Percentiles rank a stretch among this genome's conserved stretches.
These are phyloP conservation scores for Drosophila histrio DNA, from an alignment of 2,888 invertebrate genomes.

Conservation along the genomic window DNA sequence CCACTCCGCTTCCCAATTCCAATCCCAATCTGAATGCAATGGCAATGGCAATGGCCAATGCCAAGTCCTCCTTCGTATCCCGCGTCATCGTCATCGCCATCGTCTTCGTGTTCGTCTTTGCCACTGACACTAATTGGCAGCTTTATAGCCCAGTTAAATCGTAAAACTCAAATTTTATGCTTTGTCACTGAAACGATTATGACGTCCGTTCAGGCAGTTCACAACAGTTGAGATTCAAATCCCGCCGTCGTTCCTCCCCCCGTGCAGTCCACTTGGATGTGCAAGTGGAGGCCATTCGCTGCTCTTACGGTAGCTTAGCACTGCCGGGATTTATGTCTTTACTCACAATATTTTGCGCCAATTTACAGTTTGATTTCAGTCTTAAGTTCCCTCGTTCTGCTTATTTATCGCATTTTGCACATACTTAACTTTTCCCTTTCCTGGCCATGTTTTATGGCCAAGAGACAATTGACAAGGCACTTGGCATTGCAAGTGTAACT, in stretches of 20 bases:
- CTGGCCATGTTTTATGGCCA: constrained; percentile 22
- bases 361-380: constrained; percentile 75
- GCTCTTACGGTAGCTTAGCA: constrained; percentile 53
- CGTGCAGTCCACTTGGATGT: constrained; percentile 19
- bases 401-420: constrained; percentile 61
- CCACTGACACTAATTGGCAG: constrained; percentile 81
- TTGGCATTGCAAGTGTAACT: neutral
- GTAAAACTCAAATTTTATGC: constrained; percentile 81
- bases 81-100: neutral
- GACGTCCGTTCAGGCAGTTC: constrained; percentile 69
- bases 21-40: constrained; percentile 20
- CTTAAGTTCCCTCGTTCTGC: constrained; percentile 30
- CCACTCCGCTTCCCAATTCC: neutral
- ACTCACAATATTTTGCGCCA: constrained; percentile 59
- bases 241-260: constrained; percentile 5
- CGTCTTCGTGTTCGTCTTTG: constrained; percentile 33
- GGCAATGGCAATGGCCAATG: constrained; percentile 23
- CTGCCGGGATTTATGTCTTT: constrained; percentile 68
- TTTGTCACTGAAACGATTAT: constrained; percentile 79
- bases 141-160: constrained; percentile 79
- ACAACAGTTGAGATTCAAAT: constrained; percentile 37
- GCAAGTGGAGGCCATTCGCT: constrained; percentile 14
- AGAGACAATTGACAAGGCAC: constrained; percentile 8
- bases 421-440: constrained; percentile 39
- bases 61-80: neutral